Base-by-base conservation (phyloP, 2,113 vertebrate species). In the Microcebus ravelobensis region DNA sequence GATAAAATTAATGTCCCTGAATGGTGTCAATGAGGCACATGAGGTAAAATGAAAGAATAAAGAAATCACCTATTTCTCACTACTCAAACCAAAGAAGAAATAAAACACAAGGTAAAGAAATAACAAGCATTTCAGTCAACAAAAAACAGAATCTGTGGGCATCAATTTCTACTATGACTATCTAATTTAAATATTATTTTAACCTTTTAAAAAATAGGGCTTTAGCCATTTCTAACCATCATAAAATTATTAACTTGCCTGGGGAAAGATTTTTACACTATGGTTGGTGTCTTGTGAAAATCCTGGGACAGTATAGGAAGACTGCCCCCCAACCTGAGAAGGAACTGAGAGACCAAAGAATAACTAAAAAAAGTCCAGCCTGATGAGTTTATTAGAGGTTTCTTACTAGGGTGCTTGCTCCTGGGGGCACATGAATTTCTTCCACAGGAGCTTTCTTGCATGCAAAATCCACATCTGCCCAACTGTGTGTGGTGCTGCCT, bases 1-100 rank as follows among this genome's bases (percentile, higher is more conserved):
- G 13, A 50, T 83, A 77, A 94, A 96, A 96, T 50, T n/a, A 15
- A 94, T 25, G 74, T 97, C 45, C 76, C 14, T 15, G 85, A 86
- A 92, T 52, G 36, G 23, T 29, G 27, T 85, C 67, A 91, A 50
- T 67, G 57, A 94, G 20, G 65, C 86, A 79, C 6, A 92, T 23
- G 5, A 25, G 6, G 18, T 68, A 79, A 68, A 94, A 50, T 23
- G 31, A 93, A 88, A 61, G n/a, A 90, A 63, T 3, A 18, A 77
- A 84, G n/a, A 45, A 65, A 82, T 9, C 34, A n/a, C 29, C 48
- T n/a, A 67, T 29, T 67, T 25, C 61, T 8, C 48, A 76, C 45
- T 61, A 79, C 8, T 4, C 68, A 92, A 95, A 59, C 39, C 74
- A 90, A 90, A 57, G 25, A 94, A 42, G 18, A 36, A 13, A 11